phyloP scores from a whole-genome alignment of 2,113 vertebrate genomes.

The Equus przewalskii region DNA sequence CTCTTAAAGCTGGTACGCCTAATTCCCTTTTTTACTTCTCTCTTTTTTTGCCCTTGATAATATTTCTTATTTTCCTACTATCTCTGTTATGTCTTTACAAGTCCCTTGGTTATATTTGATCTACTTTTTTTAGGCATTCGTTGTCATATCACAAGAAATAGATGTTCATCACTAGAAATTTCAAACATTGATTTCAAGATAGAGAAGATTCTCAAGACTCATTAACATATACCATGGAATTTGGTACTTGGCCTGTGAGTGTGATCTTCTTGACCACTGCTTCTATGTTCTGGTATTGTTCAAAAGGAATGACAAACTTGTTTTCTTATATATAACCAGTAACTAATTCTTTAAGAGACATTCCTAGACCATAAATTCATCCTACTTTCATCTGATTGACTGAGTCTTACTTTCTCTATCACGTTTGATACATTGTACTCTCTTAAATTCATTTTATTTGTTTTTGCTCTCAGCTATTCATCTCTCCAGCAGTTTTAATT shows the following conservation, averaged over 20 bases:
- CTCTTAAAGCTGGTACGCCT: not conserved
- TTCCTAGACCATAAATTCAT: not conserved
- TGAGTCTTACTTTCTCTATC: not conserved
- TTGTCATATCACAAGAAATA: not conserved
- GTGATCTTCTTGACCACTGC: not conserved
- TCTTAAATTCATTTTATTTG: not conserved
- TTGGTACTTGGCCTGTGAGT: not conserved
- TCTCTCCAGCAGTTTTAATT: not conserved
- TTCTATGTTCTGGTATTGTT: not conserved
- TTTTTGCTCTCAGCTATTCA: not conserved
- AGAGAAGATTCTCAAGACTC: not conserved
- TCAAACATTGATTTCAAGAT: not conserved
- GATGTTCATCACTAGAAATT: not conserved
- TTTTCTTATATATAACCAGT: not conserved
- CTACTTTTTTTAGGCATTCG: not conserved
- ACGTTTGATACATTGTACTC: not conserved
- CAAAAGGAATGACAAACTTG: not conserved
- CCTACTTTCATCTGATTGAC: not conserved
- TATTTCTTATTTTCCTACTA: not conserved
- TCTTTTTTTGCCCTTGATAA: not conserved
- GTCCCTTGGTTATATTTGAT: not conserved
- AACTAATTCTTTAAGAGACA: not conserved
- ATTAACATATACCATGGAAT: not conserved
- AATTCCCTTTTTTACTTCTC: not conserved
- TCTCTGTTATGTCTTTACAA: not conserved